Evolutionary conservation across 2,888 invertebrate species (phyloP).

Genomic region (Cantharis rufa): DNA sequence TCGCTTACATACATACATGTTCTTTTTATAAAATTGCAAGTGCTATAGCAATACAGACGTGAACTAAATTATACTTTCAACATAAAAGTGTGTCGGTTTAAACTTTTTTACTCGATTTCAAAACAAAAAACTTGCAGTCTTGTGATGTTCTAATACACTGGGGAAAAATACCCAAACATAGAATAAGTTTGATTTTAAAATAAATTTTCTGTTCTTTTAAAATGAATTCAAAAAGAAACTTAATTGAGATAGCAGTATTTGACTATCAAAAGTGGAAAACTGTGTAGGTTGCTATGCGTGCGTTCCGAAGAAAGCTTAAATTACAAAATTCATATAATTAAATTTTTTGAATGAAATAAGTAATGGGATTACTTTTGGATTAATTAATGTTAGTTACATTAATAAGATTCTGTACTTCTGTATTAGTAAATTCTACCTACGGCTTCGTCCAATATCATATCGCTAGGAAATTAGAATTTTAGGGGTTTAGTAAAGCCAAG

Average conservation of each 20-base stretch:
- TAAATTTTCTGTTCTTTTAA: not conserved
- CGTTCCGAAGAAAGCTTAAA: not conserved
- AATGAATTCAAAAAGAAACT: not conserved
- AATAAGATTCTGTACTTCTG: not conserved
- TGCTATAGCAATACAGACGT: slow-evolving; percentile 13
- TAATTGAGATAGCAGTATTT: not conserved
- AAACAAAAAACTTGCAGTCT: slow-evolving; percentile 4
- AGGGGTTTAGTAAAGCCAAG: not conserved
- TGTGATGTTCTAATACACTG: not conserved
- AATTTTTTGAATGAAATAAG: not conserved
- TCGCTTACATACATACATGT: slow-evolving; percentile 10
- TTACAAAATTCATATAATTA: not conserved
- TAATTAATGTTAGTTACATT: not conserved
- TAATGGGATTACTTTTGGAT: not conserved
- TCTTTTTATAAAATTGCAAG: slow-evolving; percentile 17
- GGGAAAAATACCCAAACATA: not conserved
- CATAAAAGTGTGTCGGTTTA: slow-evolving; percentile 6
- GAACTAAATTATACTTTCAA: slow-evolving; percentile 17
- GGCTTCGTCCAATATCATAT: not conserved
- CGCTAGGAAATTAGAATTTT: not conserved
- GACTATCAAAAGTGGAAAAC: not conserved
- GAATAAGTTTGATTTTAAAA: not conserved
- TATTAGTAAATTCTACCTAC: not conserved
- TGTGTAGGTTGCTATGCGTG: not conserved
- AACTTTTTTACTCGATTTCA: slow-evolving; percentile 8